A percentile compares a stretch with the other conserved stretches of the same genome.
Conservation (phyloP, 2,888 invertebrate genomes). For the Augochlorella aurata region DNA sequence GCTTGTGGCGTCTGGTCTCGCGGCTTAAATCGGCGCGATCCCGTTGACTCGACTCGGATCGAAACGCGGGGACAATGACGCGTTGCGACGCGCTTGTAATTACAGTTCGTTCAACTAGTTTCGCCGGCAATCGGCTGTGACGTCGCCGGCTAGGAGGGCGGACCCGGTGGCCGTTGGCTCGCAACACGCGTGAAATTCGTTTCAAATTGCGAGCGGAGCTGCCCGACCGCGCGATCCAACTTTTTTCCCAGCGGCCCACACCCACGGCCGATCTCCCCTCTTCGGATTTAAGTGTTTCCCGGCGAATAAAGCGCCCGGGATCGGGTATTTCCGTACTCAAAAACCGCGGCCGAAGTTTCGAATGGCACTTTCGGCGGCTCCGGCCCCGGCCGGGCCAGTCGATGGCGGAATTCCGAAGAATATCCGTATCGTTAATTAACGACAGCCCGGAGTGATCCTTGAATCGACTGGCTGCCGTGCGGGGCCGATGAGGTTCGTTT, state of each 20-base stretch:
- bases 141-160: conserved; percentile 27
- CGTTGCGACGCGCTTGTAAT: conserved; percentile 57
- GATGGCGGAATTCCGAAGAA: background rate
- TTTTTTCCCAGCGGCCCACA: background rate
- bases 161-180: conserved; percentile 24
- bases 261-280: background rate
- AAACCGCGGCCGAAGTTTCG: background rate
- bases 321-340: conserved; percentile 17
- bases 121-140: conserved; percentile 52
- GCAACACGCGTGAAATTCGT: conserved; percentile 45
- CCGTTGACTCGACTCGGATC: conserved; percentile 22
- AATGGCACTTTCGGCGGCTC: conserved; percentile 3
- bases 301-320: background rate
- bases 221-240: conserved; percentile 15
- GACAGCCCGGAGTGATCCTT: conserved; percentile 1
- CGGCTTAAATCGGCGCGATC: conserved; percentile 30
- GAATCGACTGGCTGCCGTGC: background rate
- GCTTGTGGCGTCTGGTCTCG: conserved; percentile 31
- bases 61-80: conserved; percentile 5
- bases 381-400: background rate
- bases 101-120: conserved; percentile 69
- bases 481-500: conserved; percentile 7
- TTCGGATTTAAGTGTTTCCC: conserved; percentile 21
- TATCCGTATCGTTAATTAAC: conserved; percentile 28
- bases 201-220: conserved; percentile 35